Base-by-base conservation (phyloP, 2,888 invertebrate genomes). In the Steinernema scapterisci region DNA sequence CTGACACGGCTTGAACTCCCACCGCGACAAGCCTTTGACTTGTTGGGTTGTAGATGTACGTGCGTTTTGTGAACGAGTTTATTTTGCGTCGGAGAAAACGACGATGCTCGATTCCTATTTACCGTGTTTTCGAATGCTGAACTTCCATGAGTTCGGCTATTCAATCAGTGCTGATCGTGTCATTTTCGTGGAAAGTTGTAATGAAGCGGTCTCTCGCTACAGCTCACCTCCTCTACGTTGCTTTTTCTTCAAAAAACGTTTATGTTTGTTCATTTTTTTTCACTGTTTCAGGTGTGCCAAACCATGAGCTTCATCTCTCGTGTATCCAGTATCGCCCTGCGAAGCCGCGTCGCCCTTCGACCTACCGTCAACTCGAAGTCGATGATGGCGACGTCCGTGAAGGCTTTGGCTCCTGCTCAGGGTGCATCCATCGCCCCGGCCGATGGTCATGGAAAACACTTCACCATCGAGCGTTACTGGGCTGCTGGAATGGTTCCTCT, bases 401-500 rank as follows among this genome's bases (percentile, higher is more conserved):
- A 63, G 16, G 13, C 38, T 3, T 16, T 63, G 3, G 38, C 63
- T 31, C 63, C 63, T 6, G 63, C 63, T 38, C 27, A 25, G 13
- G 63, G 63, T 7, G 38, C 31, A 2, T 27, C 27, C 31, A 63
- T 71, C 43, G 48, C 72, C 44, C 46, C 63, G 0, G 44, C 52
- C 9, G 48, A 72, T 23, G 56, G 45, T 19, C 54, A 72, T 44
- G 77, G 79, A 16, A 31, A 27, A 16, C 73, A 78, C 70, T 78
- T 78, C 76, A 78, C 88, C 83, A 81, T 88, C 38, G 89, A 89
- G 80, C 83, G 89, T 44, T 78, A 86, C 71, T 85, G 88, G 73
- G 88, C 89, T 21, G 84, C 88, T 27, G 87, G 86, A 51, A 88
- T 89, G 87, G 74, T 89, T 43, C 89, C 88, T 1, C 82, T 89